phyloP scores from a whole-genome alignment of 1,140 invertebrate species.

The Zaprionus tsacasi region DNA sequence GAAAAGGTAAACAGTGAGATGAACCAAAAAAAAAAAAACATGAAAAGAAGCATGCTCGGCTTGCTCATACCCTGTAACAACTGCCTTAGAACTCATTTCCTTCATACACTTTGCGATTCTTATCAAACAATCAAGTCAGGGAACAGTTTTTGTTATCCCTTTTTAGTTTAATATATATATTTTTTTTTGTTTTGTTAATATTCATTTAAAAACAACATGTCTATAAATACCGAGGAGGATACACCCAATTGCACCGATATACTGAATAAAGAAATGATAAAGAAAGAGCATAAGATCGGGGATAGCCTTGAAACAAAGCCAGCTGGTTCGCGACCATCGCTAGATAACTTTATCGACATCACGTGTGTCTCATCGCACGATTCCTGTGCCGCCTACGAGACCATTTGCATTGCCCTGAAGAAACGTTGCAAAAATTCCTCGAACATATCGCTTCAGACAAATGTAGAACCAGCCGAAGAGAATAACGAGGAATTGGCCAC shows the following conservation, averaged over 20 bases:
- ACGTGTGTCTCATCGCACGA: slow-evolving; percentile 28
- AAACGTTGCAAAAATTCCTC: slow-evolving; percentile 28
- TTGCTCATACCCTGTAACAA: background rate
- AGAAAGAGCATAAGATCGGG: slow-evolving; percentile 3
- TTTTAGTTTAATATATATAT: background rate
- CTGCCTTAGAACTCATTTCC: background rate
- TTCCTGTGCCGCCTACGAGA: slow-evolving; percentile 46
- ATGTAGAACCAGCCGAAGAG: background rate
- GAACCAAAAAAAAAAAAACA: slow-evolving; percentile 14
- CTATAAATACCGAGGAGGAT: background rate
- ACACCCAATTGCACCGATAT: background rate
- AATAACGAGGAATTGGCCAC: background rate
- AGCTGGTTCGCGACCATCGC: background rate
- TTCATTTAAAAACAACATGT: background rate
- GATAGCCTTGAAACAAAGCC: slow-evolving; percentile 14
- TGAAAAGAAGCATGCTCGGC: slow-evolving; percentile 9
- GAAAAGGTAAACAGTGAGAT: slow-evolving; percentile 11
- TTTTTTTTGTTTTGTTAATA: background rate
- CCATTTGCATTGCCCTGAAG: slow-evolving; percentile 33
- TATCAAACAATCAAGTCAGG: background rate
- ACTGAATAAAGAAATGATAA: background rate
- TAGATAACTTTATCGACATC: background rate
- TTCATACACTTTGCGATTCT: background rate
- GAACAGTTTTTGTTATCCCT: background rate
- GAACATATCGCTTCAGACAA: slow-evolving; percentile 35